These are phyloP conservation scores for Sebastolobus altivelis DNA, from an alignment of 2,797 vertebrate genomes.

Conservation along the genomic window DNA sequence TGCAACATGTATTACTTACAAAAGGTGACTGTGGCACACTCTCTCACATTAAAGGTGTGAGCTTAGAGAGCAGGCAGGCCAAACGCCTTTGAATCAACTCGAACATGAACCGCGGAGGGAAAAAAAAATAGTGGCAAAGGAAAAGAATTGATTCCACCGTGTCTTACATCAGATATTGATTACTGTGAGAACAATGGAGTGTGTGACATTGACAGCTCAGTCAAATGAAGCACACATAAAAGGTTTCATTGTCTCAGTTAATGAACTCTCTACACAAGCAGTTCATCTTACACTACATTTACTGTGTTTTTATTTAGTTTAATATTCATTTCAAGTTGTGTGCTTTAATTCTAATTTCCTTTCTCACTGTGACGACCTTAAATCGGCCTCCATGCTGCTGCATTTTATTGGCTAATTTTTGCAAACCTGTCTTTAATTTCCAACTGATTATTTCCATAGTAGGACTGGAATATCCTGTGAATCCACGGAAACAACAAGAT, in stretches of 20 bases:
- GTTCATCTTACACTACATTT: neutral
- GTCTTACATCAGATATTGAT: slow-evolving; percentile 40
- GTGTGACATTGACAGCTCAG: slow-evolving; percentile 37
- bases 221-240: slow-evolving; percentile 43
- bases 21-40: neutral
- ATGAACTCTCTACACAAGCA: slow-evolving; percentile 17
- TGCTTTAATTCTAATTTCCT: neutral
- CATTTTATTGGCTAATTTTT: neutral
- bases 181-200: slow-evolving; percentile 31
- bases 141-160: slow-evolving; percentile 8
- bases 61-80: neutral
- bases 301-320: neutral
- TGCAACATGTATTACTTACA: neutral
- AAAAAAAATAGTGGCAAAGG: neutral
- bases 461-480: neutral
- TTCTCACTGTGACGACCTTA: neutral
- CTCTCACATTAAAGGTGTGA: neutral
- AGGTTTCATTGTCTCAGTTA: slow-evolving; percentile 22
- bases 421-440: neutral
- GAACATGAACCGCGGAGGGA: neutral
- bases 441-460: neutral
- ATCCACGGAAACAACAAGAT: neutral
- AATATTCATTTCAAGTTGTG: neutral
- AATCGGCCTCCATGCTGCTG: neutral
- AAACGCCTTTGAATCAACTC: neutral